Base-by-base conservation (phyloP, 2,888 invertebrate genomes). In the Bugulina stolonifera region DNA sequence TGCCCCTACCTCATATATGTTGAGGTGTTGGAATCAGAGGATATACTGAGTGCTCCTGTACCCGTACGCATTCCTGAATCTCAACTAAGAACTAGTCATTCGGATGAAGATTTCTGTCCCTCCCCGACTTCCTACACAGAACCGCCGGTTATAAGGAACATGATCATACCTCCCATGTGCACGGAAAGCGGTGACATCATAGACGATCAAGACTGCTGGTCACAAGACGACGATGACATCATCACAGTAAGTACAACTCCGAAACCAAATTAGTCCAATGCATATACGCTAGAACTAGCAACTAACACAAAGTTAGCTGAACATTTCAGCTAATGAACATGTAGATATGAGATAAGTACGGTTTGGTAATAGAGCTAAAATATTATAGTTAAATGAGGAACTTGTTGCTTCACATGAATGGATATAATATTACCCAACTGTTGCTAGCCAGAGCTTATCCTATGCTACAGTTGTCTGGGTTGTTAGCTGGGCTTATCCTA, bases 1-100 rank as follows among this genome's bases (percentile, higher is more conserved):
- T 96, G 98, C 70, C 99, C 99, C 0, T 99, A 95, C 86, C 93
- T 99, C 81, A 91, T 99, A 83, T 99, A 98, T 86, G 93, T 98
- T 73, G 99, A 99, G 87, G 95, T 96, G 5, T 87, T 95, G 58
- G 94, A 95, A 85, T 91, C 93, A 71, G 90, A 91, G 73, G 91
- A 93, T 82, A 88, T 91, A 57, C 89, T 91, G 80, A 89, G 92
- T 0, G 91, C 93, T 72, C 91, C 93, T 0, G 89, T 97, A 25
- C 94, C 95, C 58, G 89, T 91, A n/a, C 95, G 95, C 85, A 89
- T 86, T 54, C 78, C 84, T 58, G 85, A 86, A 75, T 84, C 84
- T 77, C 81, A 83, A 0, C 88, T 96, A 77, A 87, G 96, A 76
- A 94, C 94, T 81, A 95, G 95, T 0, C 91, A 93, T 84, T 94